A percentile compares a stretch with the other conserved stretches of the same genome.
These are phyloP conservation scores for Oryzias dopingdopingensis DNA, from an alignment of 2,797 vertebrate species.

Conservation along the genomic window DNA sequence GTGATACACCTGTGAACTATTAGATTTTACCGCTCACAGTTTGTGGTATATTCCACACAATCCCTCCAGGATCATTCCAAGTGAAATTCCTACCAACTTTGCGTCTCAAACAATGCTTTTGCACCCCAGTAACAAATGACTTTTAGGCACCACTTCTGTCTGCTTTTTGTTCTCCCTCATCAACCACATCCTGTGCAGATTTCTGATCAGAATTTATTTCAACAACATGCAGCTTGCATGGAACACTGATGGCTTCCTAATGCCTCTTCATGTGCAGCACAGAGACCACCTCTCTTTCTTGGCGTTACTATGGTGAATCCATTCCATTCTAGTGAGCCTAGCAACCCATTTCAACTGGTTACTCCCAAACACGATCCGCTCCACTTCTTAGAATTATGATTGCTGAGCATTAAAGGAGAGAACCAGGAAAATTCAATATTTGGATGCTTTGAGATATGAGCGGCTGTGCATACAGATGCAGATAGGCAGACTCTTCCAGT, in stretches of 20 bases:
- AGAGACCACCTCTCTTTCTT: conserved; percentile 38
- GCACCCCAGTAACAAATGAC: too few species aligned
- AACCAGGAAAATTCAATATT: conserved; percentile 70
- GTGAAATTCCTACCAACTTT: too few species aligned
- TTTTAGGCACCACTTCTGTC: background rate
- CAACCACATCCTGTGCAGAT: conserved; percentile 11
- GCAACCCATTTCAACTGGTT: conserved; percentile 68
- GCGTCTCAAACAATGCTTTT: too few species aligned
- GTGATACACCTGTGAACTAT: too few species aligned
- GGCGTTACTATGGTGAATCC: conserved; percentile 72
- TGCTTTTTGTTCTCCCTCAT: background rate
- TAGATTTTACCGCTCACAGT: too few species aligned
- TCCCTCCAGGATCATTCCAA: too few species aligned
- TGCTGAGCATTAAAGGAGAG: conserved; percentile 24
- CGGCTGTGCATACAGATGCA: conserved; percentile 31
- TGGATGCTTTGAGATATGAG: conserved; percentile 45
- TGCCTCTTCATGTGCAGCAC: conserved; percentile 34
- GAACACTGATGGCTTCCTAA: conserved; percentile 18
- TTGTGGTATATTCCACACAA: too few species aligned
- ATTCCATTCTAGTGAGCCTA: conserved; percentile 73
- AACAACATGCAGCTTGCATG: conserved; percentile 28
- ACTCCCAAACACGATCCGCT: conserved; percentile 33
- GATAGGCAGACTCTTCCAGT: background rate
- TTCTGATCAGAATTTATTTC: conserved; percentile 44
- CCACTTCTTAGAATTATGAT: conserved; percentile 41